Base-by-base conservation (phyloP, 2,888 invertebrate genomes). In the Eurytoma californica region DNA sequence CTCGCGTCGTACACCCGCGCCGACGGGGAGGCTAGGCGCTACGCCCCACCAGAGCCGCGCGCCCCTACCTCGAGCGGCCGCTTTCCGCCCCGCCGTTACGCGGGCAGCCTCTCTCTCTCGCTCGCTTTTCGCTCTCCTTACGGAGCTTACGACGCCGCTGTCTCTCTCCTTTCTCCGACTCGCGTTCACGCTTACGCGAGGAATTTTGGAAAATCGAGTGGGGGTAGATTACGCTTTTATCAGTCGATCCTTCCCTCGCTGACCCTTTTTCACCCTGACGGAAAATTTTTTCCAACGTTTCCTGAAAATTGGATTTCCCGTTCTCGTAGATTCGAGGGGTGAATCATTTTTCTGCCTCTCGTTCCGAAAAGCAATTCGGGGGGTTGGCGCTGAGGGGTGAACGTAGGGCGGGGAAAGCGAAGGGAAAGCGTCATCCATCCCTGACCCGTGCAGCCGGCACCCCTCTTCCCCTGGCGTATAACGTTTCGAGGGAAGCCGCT, bases 101-200 rank as follows among this genome's bases (percentile, higher is more conserved):
- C 53, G 53, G 53, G 0, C 0, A 12, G 3, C 16, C 53, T 53
- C 16, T 53, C 53, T 53, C 53, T 24, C 13, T 58, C 20, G 2
- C 12, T 66, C 65, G 58, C 18, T 24, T 60, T 47, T 47, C 49
- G 49, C 58, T 58, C 60, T 18, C 70, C 53, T 47, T 70, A 20
- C 13, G 20, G 24, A 39, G 72, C 30, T 57, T 18, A 30, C 14
- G 57, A 3, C 70, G 39, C 3, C 14, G 60, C 60, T 20, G 63
- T 63, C 30, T 60, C 70, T 60, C 61, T 53, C 57, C 18, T 20
- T 18, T 58, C 18, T 20, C 18, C 57, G 12, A 58, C 57, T 2
- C 7, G n/a, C 4, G 18, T 9, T 9, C 9, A 39, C 9, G 39
- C 0, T 39, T 9, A 39, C 39, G 9, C 9, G 5, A 1, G 1